Percentiles rank a stretch among this genome's conserved stretches.
Evolutionary conservation across 2,888 invertebrate species (phyloP).

Genomic region (Chesias legatella): DNA sequence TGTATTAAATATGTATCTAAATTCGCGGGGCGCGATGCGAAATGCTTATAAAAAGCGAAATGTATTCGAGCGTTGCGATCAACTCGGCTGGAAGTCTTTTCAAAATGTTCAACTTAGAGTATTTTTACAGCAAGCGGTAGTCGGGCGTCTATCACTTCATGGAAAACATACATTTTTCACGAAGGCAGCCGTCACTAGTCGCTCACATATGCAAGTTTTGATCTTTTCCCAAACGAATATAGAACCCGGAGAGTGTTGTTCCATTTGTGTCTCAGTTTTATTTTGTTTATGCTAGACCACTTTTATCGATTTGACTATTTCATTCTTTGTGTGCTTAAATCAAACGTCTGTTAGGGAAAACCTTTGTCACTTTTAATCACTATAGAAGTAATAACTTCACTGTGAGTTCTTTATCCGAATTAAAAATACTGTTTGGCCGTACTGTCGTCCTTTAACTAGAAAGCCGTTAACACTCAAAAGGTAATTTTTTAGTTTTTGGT

Average conservation of each 20-base stretch:
- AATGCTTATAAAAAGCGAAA: constrained; percentile 36
- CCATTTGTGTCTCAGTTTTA: constrained; percentile 26
- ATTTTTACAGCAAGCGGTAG: constrained; percentile 32
- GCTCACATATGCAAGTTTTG: constrained; percentile 40
- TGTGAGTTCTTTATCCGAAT: too few relatives aligned
- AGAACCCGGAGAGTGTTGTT: constrained; percentile 24
- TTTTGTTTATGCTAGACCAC: constrained; percentile 16
- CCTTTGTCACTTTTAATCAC: too few relatives aligned
- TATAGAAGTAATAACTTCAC: too few relatives aligned
- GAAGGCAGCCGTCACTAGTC: constrained; percentile 50
- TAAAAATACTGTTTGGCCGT: too few relatives aligned
- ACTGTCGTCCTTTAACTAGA: too few relatives aligned
- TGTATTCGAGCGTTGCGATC: constrained; percentile 33
- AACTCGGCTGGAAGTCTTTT: constrained; percentile 51
- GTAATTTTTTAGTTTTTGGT: too few relatives aligned
- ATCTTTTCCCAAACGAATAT: constrained; percentile 34
- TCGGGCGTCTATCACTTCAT: constrained; percentile 34
- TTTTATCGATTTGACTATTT: constrained; percentile 11
- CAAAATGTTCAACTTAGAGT: constrained; percentile 50
- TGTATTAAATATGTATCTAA: constrained; percentile 35
- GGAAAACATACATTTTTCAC: constrained; percentile 61
- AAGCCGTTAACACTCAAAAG: too few relatives aligned
- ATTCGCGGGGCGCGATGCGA: constrained; percentile 28
- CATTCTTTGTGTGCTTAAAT: too few relatives aligned
- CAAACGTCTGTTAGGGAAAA: too few relatives aligned